phyloP scores from a whole-genome alignment of 2,113 vertebrate species.

The Coreoperca whiteheadi region DNA sequence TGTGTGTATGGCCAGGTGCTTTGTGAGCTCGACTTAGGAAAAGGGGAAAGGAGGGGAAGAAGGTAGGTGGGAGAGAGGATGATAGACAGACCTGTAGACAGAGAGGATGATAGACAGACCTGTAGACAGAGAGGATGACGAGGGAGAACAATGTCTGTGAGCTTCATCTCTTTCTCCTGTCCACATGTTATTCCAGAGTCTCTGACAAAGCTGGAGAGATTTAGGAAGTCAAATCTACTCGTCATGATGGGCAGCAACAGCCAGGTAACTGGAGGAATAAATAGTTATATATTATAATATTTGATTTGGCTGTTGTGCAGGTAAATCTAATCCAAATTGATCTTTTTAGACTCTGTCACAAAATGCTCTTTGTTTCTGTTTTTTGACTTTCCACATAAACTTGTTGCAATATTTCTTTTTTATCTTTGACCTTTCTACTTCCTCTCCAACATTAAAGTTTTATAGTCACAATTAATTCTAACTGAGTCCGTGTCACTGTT shows the following conservation, averaged over 20 bases:
- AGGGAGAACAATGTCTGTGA: background rate
- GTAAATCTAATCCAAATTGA: background rate
- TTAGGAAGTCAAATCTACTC: conserved; percentile 2
- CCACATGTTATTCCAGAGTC: background rate
- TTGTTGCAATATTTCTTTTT: background rate
- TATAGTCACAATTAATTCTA: background rate
- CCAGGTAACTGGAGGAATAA: conserved; percentile 9
- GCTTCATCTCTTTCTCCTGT: background rate
- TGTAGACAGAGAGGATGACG: background rate
- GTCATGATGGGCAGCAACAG: conserved; percentile 15
- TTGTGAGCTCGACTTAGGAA: background rate
- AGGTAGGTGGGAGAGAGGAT: background rate
- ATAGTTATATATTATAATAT: conserved; percentile 1
- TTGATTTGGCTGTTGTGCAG: conserved; percentile 2
- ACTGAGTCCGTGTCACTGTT: background rate
- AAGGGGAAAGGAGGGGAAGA: background rate
- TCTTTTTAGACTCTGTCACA: too few relatives aligned
- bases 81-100: background rate
- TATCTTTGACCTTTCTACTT: background rate
- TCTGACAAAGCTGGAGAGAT: conserved; percentile 24
- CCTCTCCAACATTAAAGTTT: background rate
- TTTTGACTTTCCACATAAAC: conserved; percentile 7
- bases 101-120: background rate
- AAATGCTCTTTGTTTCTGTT: too few relatives aligned
- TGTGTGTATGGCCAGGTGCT: background rate